phyloP scores from a whole-genome alignment of 2,113 vertebrate genomes.

The Aldabrachelys gigantea region DNA sequence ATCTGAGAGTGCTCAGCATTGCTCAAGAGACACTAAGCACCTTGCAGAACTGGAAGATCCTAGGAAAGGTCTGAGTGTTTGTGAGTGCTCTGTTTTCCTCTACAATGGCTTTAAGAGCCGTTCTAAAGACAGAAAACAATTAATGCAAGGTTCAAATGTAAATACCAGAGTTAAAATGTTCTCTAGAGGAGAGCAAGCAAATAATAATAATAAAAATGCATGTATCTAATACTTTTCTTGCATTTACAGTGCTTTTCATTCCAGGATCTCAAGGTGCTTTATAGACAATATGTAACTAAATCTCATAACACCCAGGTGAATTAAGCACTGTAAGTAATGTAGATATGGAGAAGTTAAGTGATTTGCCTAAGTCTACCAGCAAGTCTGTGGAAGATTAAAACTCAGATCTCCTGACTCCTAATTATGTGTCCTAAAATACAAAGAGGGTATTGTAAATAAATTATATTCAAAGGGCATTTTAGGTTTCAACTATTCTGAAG shows the following conservation, averaged over 20 bases:
- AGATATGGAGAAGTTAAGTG: conserved; percentile 7
- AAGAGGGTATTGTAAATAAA: neutral
- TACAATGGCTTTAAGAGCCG: conserved; percentile 55
- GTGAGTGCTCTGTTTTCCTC: conserved; percentile 36
- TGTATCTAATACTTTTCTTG: conserved; percentile 34
- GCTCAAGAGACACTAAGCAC: conserved; percentile 29
- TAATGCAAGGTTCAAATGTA: conserved; percentile 64
- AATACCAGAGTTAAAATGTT: conserved; percentile 61
- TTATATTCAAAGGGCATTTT: neutral
- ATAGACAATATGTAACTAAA: conserved; percentile 54
- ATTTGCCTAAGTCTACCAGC: neutral
- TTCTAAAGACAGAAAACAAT: conserved; percentile 48
- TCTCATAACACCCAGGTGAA: conserved; percentile 33
- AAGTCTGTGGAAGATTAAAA: neutral
- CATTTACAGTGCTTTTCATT: conserved; percentile 42
- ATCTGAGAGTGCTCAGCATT: conserved; percentile 31
- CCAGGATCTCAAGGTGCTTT: conserved; percentile 44
- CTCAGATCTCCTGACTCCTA: neutral
- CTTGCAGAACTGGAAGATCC: conserved; percentile 25
- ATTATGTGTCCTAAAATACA: neutral
- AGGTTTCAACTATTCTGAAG: neutral
- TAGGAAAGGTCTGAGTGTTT: conserved; percentile 47
- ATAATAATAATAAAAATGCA: conserved; percentile 45
- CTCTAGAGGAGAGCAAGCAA: conserved; percentile 52
- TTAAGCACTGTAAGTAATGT: conserved; percentile 38